Evolutionary conservation across 2,888 invertebrate species (phyloP), one percentile per base, ranked within the genome.

Genomic region (Himalopsyche anomala): DNA sequence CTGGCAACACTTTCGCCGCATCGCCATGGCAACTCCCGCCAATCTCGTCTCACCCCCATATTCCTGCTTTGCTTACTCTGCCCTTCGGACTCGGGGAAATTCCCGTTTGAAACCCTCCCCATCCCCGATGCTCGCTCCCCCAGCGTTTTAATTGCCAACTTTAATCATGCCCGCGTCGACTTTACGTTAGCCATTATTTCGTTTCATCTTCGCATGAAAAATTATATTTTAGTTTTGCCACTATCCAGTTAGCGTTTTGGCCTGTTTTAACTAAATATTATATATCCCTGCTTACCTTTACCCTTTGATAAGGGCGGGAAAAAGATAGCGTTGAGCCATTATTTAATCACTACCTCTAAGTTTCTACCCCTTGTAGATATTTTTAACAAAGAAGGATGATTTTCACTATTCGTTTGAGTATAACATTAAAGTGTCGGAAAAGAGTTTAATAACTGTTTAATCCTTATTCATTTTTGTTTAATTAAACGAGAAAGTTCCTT

Each of bases 161-260:
- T 80, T 80, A 80, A 40, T 80, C 42, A 42, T 80, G 80, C 80
- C 80, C 40, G 62, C 62, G 62, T 62, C 19, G 19, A 62, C 62
- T 62, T 62, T 62, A 62, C 28, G 62, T 56, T n/a, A n/a, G 56
- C 56, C 56, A 56, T 56, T 56, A 56, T 56, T 56, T 56, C 56
- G 56, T 62, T 62, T 62, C 62, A 62, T 62, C 62, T 62, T 62
- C 62, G 62, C 62, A 62, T 62, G 62, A 62, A 62, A 62, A 62
- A 62, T 62, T 62, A 62, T 62, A 62, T 62, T 62, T 62, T 62
- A 62, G 62, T n/a, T 51, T 51, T 51, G 19, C 62, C 62, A 62
- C 62, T 62, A 62, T 62, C 19, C 62, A 28, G 56, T 19, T 56
- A 56, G 19, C 56, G 11, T 8, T 19, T 56, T 56, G 56, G 62